These are phyloP conservation scores for Cyclura pinguis DNA, from an alignment of 2,797 vertebrate species.

Conservation along the genomic window DNA sequence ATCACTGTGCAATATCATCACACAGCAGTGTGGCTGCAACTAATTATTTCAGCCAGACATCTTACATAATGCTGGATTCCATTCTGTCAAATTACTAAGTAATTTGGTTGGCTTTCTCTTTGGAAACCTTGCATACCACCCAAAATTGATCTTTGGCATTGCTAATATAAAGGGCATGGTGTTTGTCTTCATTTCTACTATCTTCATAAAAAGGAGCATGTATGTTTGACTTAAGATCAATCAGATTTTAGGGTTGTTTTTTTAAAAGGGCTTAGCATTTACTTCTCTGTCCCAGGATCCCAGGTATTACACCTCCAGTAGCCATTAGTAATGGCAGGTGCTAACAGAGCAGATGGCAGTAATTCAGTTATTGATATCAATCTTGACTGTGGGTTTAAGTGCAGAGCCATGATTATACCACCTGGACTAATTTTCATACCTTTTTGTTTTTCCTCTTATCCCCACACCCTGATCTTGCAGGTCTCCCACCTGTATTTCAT, in stretches of 20 bases:
- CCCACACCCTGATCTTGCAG: neutral
- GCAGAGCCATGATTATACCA: neutral
- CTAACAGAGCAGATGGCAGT: neutral
- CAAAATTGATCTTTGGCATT: neutral
- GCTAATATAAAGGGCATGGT: neutral
- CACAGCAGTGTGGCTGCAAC: neutral
- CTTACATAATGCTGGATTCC: neutral
- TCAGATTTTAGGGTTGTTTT: neutral
- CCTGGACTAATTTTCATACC: neutral
- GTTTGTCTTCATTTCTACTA: neutral
- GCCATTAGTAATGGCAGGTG: neutral
- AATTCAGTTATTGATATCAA: neutral
- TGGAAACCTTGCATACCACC: neutral
- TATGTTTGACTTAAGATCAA: neutral
- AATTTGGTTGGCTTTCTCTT: neutral
- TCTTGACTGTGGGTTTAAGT: neutral
- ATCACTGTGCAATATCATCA: neutral
- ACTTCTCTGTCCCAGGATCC: neutral
- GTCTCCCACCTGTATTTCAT: neutral
- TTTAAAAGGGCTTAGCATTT: neutral
- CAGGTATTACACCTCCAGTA: neutral
- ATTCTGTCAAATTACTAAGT: neutral
- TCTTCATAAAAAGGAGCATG: neutral
- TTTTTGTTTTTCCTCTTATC: neutral
- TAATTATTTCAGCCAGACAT: neutral